Conservation (phyloP, 2,888 invertebrate species). For the Atherix ibis region DNA sequence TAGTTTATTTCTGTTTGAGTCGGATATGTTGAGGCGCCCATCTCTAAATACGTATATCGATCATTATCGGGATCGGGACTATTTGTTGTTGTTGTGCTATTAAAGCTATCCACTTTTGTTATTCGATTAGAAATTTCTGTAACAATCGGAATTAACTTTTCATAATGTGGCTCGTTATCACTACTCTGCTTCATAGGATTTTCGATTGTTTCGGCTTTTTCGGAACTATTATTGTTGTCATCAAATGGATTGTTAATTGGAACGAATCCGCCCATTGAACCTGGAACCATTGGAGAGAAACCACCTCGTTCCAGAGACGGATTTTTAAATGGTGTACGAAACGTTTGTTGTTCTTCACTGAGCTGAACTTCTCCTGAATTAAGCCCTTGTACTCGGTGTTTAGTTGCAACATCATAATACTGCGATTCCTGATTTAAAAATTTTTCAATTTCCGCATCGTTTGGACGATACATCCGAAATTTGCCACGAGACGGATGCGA, state of each 20-base stretch:
- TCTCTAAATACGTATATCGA: neutral
- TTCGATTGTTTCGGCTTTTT: slow-evolving; percentile 1
- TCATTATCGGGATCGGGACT: neutral
- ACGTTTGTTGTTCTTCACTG: slow-evolving; percentile 23
- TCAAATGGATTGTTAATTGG: slow-evolving; percentile 42
- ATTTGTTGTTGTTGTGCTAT: neutral
- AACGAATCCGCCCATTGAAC: slow-evolving; percentile 52
- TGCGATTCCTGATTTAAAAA: slow-evolving; percentile 21
- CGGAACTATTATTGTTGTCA: slow-evolving; percentile 7
- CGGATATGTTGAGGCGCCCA: neutral
- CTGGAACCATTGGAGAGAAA: slow-evolving; percentile 59
- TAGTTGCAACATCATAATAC: slow-evolving; percentile 15
- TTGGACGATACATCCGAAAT: slow-evolving; percentile 27
- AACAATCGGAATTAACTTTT: slow-evolving; percentile 1
- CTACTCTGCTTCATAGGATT: slow-evolving; percentile 17
- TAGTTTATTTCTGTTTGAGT: neutral
- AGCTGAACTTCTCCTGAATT: slow-evolving; percentile 21
- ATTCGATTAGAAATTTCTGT: neutral
- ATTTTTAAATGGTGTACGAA: slow-evolving; percentile 22
- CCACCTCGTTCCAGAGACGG: slow-evolving; percentile 53
- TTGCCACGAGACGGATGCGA: slow-evolving; percentile 17
- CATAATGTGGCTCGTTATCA: neutral
- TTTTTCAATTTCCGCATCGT: slow-evolving; percentile 29
- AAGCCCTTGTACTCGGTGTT: slow-evolving; percentile 18
- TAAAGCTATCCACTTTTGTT: no score